Evolutionary conservation across 2,888 invertebrate genomes (phyloP).

Genomic region (Neelides folsomi): DNA sequence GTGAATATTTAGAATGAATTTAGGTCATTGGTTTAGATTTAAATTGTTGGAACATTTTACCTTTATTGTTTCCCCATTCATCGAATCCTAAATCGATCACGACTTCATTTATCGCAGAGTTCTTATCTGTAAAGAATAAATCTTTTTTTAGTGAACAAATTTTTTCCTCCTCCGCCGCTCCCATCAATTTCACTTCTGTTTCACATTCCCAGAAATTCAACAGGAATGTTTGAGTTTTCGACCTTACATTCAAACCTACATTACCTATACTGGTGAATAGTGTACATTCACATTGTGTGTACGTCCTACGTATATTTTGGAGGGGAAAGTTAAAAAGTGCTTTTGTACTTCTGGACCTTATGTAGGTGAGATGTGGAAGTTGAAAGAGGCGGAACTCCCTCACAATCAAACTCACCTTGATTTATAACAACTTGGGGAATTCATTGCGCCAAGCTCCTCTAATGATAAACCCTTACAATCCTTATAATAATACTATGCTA

Average conservation of each 20-base stretch:
- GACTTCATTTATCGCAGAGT: constrained; percentile 24
- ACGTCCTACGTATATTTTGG: too few species aligned
- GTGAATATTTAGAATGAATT: too few species aligned
- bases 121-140: constrained; percentile 19
- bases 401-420: too few species aligned
- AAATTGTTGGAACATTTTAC: constrained; percentile 8
- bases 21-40: background rate
- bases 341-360: too few species aligned
- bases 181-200: background rate
- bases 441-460: too few species aligned
- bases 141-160: constrained; percentile 3
- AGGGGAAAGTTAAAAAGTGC: too few species aligned
- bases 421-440: too few species aligned
- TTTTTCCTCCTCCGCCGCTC: constrained; percentile 1
- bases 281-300: too few species aligned
- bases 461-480: too few species aligned
- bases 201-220: background rate
- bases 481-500: too few species aligned
- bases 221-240: background rate
- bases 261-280: background rate
- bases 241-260: background rate
- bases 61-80: constrained; percentile 24
- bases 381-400: too few species aligned
- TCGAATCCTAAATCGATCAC: constrained; percentile 22
- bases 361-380: too few species aligned